phyloP scores from a whole-genome alignment of 2,797 vertebrate species.

The Octomys mimax region DNA sequence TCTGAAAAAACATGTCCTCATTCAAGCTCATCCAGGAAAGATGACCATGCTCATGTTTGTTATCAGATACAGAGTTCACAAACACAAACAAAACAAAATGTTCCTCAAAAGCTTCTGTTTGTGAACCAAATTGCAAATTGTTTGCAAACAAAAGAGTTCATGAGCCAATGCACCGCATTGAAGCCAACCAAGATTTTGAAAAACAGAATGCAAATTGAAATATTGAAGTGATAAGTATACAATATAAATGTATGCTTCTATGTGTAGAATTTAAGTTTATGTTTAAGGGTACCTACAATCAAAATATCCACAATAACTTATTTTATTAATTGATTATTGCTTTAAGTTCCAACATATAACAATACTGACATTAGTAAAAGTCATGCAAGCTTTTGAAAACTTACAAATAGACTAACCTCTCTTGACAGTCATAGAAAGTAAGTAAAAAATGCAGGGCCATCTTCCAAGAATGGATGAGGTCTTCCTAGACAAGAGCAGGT shows the following conservation, averaged over 20 bases:
- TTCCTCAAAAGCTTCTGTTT: no score
- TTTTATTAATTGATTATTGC: not conserved
- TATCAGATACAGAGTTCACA: no score
- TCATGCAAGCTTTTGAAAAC: conserved; percentile 8
- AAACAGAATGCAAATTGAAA: not conserved
- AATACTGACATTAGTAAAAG: conserved; percentile 29
- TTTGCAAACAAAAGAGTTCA: no score
- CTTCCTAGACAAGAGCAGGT: not conserved
- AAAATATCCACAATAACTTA: not conserved
- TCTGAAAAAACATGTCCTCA: no score
- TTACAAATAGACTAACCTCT: not conserved
- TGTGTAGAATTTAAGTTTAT: not conserved
- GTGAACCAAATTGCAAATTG: no score
- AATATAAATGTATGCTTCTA: conserved; percentile 1
- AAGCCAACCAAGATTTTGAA: conserved; percentile 20
- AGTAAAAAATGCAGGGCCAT: not conserved
- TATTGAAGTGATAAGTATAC: not conserved
- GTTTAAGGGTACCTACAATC: not conserved
- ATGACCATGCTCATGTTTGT: no score
- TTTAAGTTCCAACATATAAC: conserved; percentile 30
- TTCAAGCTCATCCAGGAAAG: no score
- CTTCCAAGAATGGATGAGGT: conserved; percentile 17
- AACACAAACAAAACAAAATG: no score
- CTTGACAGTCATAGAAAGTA: not conserved
- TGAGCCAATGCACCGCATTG: not conserved